Conservation (phyloP, 2,113 vertebrate species). For the Dasypus novemcinctus region DNA sequence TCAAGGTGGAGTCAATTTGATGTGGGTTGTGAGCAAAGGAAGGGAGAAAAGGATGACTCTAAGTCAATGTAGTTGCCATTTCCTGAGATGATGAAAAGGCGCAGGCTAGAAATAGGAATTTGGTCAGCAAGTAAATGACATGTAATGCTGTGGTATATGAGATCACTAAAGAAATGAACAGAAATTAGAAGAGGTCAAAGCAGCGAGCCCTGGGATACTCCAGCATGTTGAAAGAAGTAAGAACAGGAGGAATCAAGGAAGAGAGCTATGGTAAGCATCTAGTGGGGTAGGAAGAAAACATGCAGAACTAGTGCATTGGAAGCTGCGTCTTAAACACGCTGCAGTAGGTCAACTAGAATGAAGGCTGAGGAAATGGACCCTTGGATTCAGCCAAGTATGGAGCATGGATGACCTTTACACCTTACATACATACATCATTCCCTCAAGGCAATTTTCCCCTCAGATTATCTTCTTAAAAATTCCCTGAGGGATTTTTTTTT, state of each 20-base stretch:
- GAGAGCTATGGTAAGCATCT: background rate
- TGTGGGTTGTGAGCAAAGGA: background rate
- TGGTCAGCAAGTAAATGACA: background rate
- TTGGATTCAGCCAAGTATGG: background rate
- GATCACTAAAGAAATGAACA: background rate
- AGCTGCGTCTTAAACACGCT: accelerated
- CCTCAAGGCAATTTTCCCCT: background rate
- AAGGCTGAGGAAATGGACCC: background rate
- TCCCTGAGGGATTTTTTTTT: background rate
- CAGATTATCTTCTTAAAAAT: background rate
- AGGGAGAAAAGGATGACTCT: background rate
- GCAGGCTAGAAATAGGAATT: background rate
- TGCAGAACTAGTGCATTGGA: too few relatives aligned
- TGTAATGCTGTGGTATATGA: background rate
- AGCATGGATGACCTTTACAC: background rate
- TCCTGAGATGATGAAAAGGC: background rate
- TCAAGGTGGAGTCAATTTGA: background rate
- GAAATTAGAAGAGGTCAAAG: background rate
- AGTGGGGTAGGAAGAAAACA: background rate
- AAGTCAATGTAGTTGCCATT: background rate
- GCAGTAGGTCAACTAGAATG: background rate
- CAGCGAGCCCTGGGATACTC: background rate
- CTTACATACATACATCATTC: background rate
- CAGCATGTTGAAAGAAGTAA: background rate
- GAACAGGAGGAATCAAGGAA: background rate